Base-by-base conservation (phyloP, 2,888 invertebrate genomes). In the Campoletis raptor region DNA sequence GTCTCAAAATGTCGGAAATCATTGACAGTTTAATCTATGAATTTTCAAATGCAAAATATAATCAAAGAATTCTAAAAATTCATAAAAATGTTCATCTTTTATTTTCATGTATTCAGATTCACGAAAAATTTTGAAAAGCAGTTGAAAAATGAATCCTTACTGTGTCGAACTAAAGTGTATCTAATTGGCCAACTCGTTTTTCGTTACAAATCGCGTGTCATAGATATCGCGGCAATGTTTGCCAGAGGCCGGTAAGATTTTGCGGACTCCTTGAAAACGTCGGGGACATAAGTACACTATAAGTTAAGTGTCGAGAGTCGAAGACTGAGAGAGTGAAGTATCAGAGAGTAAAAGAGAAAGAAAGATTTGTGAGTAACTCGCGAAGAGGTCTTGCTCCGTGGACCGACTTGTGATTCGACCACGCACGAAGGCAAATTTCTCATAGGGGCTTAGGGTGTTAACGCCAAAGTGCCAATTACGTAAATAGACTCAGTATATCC, bases 401-500 rank as follows among this genome's bases (percentile, higher is more conserved):
- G 45, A 66, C 52, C 67, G 48, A 69, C 54, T 54, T 54, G 54
- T 30, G 24, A 70, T 79, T 73, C 72, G 85, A 80, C 69, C 83
- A 66, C 74, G n/a, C n/a, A 85, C 83, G 80, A 66, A 86, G 80
- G 85, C 80, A 86, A 86, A 86, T 86, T 86, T 86, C 85, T 86
- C 85, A 83, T 86, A 54, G 80, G 73, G 80, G 36, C 18, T 72
- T 76, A 70, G 78, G 85, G 80, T 86, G 85, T 86, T 86, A 86
- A 83, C 80, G 83, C 81, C 83, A 81, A 86, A 86, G 83, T 86
- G 86, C 86, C 86, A 83, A 86, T 86, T 86, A 86, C 86, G 83
- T 83, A 83, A 86, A 86, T 86, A 86, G 83, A 86, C 81, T 86
- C 77, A 73, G 85, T 86, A 77, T 80, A 76, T 81, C 82, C 76